Evolutionary conservation across 2,797 vertebrate genomes (phyloP), one percentile per base, ranked within the genome.

Genomic region (Sebastes variabilis): DNA sequence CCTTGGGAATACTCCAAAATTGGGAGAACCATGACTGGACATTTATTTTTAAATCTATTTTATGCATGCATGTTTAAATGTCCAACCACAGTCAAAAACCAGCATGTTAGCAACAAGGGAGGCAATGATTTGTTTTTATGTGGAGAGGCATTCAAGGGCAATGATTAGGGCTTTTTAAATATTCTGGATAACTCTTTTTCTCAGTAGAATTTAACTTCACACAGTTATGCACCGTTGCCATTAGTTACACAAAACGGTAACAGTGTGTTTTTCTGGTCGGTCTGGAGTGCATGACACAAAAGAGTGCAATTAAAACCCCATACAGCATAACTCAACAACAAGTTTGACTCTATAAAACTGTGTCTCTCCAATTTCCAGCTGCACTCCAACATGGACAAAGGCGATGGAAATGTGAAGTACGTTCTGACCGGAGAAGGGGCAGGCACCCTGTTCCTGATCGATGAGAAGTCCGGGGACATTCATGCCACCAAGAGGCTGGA

Each of bases 401-500:
- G 96, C 77, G 97, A 98, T 24, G 98, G 98, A 79, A 97, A 94
- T 61, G 97, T 99, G 93, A 99, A 96, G 95, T 99, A 99, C 83
- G 95, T 99, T 79, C 96, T 99, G 89, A 97, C 97, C 0, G 98
- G 98, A 90, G 98, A 99, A 58, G 98, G 98, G 82, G 98, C 98
- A 34, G 98, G 98, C 60, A 97, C 91, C 88, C 80, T 99, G 69
- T 99, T 99, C 75, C 84, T 98, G 91, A 99, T 99, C 79, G 97
- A 99, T 81, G 98, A 99, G 94, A 99, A 99, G 82, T 99, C 98
- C 2, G 98, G 98, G 61, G 98, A 99, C 75, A 99, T 99, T 85
- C 97, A 99, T 59, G 98, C 98, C 90, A 97, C 96, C 91, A 98
- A 98, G 95, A 97, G 96, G 93, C 91, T 99, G 95, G 98, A 99